Evolutionary conservation across 2,888 invertebrate species (phyloP), one percentile per base, ranked within the genome.

Genomic region (Phasia obesa): DNA sequence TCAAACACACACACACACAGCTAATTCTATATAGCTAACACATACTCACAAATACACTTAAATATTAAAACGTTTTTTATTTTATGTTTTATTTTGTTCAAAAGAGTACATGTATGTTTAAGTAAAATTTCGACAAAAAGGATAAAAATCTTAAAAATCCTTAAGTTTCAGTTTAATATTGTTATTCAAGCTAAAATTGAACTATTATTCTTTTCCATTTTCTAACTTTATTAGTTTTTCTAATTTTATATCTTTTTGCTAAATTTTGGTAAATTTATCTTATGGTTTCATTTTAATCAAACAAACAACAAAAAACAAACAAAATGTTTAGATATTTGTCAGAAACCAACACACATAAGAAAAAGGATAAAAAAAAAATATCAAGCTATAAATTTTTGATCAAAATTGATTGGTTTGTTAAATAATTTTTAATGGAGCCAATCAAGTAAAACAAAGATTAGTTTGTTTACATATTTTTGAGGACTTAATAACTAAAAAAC

Each of bases 351-450:
- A 19, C 15, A 44, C 23, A 31, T 11, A 38, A 38, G 5, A 19
- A 19, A 13, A 21, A 59, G 59, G 9, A 23, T 38, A 25, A 17
- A 19, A 2, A 23, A 15, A 5, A 7, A 11, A 27, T n/a, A 23
- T 42, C 11, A 64, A 44, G 31, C 25, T 57, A 65, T 53, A 73
- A 23, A 79, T 74, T 55, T 67, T 74, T 38, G 4, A 60, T 38
- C 19, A 53, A 55, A 74, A 74, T 74, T 74, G 51, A 67, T 74
- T 53, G 57, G 67, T 67, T 79, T 60, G 23, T 53, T 79, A 55
- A 79, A 74, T 57, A 74, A 47, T 38, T 67, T 60, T 60, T 74
- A 79, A 79, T 74, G 53, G 44, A 74, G 67, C 73, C 67, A 67
- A 67, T 74, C 23, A 74, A 79, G 25, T 44, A 60, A 70, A 62